These are phyloP conservation scores for Tinamus guttatus DNA, from an alignment of 2,113 vertebrate genomes.

Conservation along the genomic window DNA sequence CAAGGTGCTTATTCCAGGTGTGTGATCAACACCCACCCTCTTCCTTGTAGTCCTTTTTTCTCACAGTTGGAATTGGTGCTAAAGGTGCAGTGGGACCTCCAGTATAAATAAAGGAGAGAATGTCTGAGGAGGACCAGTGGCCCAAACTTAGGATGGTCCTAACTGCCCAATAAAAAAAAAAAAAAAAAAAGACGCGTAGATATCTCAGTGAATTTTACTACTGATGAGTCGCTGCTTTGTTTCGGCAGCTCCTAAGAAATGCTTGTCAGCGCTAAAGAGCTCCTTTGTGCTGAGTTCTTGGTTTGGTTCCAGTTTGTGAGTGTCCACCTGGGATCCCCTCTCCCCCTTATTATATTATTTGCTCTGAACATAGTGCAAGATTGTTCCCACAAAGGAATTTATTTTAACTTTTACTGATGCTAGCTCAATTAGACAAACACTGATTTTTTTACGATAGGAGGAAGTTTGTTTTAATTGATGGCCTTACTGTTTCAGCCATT, in stretches of 20 bases:
- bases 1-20: background rate
- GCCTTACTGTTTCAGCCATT: background rate
- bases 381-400: background rate
- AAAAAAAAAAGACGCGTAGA: too few species aligned
- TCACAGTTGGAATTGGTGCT: background rate
- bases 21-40: rapidly evolving
- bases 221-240: background rate
- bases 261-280: background rate
- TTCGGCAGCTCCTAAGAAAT: background rate
- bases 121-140: background rate
- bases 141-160: background rate
- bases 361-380: background rate
- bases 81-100: background rate
- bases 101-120: background rate
- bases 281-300: background rate
- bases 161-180: background rate
- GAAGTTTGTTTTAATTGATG: background rate
- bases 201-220: background rate
- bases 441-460: rapidly evolving
- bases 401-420: background rate
- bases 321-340: rapidly evolving
- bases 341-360: background rate
- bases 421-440: background rate
- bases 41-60: background rate
- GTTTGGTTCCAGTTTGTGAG: background rate